A percentile compares a stretch with the other conserved stretches of the same genome.
phyloP scores from a whole-genome alignment of 2,888 invertebrate species.

The Alloscopus bannaensis region DNA sequence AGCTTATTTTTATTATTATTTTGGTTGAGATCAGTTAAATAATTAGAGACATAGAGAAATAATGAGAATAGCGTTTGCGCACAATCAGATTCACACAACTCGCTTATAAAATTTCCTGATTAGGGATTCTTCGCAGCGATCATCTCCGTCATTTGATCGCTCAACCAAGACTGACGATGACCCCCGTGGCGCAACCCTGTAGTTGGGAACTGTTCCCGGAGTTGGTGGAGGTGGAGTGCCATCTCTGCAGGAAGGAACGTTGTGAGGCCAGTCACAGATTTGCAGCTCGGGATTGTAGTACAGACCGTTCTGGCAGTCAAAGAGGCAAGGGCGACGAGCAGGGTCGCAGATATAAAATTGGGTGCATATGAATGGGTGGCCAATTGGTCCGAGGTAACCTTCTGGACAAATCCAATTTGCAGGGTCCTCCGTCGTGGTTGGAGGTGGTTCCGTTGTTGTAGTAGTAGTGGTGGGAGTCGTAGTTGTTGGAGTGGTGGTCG shows the following conservation, averaged over 20 bases:
- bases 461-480: conserved; percentile 27
- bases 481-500: neutral
- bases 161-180: too few relatives aligned
- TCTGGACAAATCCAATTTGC: conserved; percentile 46
- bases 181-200: too few relatives aligned
- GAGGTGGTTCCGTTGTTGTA: neutral
- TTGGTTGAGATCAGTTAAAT: too few relatives aligned
- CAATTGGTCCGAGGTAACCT: conserved; percentile 17
- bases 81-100: too few relatives aligned
- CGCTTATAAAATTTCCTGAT: too few relatives aligned
- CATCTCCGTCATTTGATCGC: too few relatives aligned
- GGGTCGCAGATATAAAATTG: conserved; percentile 31
- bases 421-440: conserved; percentile 31
- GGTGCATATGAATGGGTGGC: neutral
- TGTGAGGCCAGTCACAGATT: conserved; percentile 13
- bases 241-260: conserved; percentile 35
- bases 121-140: too few relatives aligned
- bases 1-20: too few relatives aligned
- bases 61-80: too few relatives aligned
- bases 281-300: conserved; percentile 38
- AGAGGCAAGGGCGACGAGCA: conserved; percentile 41
- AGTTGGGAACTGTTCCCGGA: neutral
- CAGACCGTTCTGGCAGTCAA: conserved; percentile 13
- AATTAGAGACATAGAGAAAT: too few relatives aligned
- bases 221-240: conserved; percentile 17